Evolutionary conservation across 2,113 vertebrate species (phyloP).

Genomic region (Pitta sordida): DNA sequence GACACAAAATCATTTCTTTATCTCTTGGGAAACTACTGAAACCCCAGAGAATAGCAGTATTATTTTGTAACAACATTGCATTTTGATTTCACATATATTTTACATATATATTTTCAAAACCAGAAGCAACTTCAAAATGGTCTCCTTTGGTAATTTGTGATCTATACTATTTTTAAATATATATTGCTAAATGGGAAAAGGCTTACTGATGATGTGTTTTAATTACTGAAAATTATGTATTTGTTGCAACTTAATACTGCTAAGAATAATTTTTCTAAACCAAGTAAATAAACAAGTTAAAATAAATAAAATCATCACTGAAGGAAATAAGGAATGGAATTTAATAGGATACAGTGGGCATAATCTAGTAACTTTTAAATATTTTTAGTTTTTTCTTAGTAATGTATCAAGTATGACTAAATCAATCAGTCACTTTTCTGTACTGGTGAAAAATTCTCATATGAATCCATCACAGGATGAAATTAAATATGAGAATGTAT

Average conservation of each 20-base stretch:
- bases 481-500: not conserved
- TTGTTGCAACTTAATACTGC: not conserved
- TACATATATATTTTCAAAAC: not conserved
- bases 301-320: not conserved
- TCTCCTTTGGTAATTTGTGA: not conserved
- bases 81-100: not conserved
- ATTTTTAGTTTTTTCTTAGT: not conserved
- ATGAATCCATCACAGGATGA: not conserved
- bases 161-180: not conserved
- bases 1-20: not conserved
- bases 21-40: not conserved
- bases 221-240: not conserved
- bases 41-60: not conserved
- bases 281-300: not conserved
- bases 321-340: not conserved
- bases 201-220: accelerated
- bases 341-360: not conserved
- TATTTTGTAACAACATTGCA: not conserved
- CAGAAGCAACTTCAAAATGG: not conserved
- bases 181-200: not conserved
- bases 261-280: not conserved
- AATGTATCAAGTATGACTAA: not conserved
- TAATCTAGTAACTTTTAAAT: not conserved
- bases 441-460: not conserved
- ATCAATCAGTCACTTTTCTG: not conserved